Base-by-base conservation (phyloP, 2,888 invertebrate species). In the Punctoribates punctum region DNA sequence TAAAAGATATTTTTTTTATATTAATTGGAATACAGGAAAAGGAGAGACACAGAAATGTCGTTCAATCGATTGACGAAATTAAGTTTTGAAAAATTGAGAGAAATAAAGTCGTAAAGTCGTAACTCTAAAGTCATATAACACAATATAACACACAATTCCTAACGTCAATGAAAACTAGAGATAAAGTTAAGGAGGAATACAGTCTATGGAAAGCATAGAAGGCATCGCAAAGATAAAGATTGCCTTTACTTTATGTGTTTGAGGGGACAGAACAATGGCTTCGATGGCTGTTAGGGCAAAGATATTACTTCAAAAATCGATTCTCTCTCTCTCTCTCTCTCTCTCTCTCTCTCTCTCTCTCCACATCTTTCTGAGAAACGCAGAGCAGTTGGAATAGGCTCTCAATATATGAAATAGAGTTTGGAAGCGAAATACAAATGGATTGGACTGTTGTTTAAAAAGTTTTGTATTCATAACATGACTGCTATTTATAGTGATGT, bases 291-390 rank as follows among this genome's bases (percentile, higher is more conserved):
- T 57, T 23, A 65, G 65, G 65, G 65, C n/a, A 65, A 34, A 65
- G 38, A 65, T 65, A 65, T 65, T 65, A 65, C 65, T 65, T 65
- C 34, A 65, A 65, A 65, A 65, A 65, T 65, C 65, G 65, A 65
- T 65, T 65, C 62, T 62, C n/a, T 13, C 54, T 57, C 20, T 23
- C 57, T 57, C 42, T 9, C 11, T 42, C 42, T 9, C 42, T 42
- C 42, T 42, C 42, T 25, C 51, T n/a, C n/a, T 51, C 51, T 48
- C n/a, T 20, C 60, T 27, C 15, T 15, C 27, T 25, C 20, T 60
- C 60, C 65, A 27, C 13, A 3, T 34, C 25, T 65, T 17, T 2
- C n/a, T 1, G 17, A 15, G 17, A 57, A 57, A 25, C 25, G 57
- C 6, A 57, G 23, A 57, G 54, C 54, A 54, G 15, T 62, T 62